A percentile compares a stretch with the other conserved stretches of the same genome.
Evolutionary conservation across 2,113 vertebrate genomes (phyloP).

Genomic region (Platanista minor): DNA sequence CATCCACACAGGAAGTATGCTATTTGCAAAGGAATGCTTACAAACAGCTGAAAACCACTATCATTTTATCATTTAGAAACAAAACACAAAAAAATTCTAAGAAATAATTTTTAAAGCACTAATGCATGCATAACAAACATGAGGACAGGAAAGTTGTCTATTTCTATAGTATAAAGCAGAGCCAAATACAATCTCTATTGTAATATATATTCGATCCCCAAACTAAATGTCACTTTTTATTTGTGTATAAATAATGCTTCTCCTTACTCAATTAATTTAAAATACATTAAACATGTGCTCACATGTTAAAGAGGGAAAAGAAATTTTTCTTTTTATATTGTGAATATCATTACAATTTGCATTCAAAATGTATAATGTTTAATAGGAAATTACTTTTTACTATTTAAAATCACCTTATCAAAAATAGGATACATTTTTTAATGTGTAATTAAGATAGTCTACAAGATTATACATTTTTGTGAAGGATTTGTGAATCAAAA

Average conservation of each 20-base stretch:
- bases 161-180: slow-evolving; percentile 17
- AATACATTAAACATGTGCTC: slow-evolving; percentile 10
- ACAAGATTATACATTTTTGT: not conserved
- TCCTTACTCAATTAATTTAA: slow-evolving; percentile 13
- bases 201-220: slow-evolving; percentile 3
- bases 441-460: not conserved
- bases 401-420: slow-evolving; percentile 22
- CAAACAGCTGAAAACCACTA: slow-evolving; percentile 19
- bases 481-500: slow-evolving; percentile 2
- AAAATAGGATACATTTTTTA: not conserved
- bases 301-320: not conserved
- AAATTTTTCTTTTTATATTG: slow-evolving; percentile 16
- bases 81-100: not conserved
- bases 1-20: not conserved
- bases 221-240: not conserved
- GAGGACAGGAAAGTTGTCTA: not conserved
- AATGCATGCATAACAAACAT: slow-evolving; percentile 3
- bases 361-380: slow-evolving; percentile 7
- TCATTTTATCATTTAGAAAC: slow-evolving; percentile 24
- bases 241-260: not conserved
- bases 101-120: slow-evolving; percentile 24
- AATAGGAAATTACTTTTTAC: not conserved
- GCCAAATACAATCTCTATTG: not conserved
- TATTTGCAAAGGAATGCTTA: slow-evolving; percentile 43
- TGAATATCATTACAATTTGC: not conserved